Evolutionary conservation across 2,113 vertebrate species (phyloP), one percentile per base, ranked within the genome.

Genomic region (Eolophus roseicapilla): DNA sequence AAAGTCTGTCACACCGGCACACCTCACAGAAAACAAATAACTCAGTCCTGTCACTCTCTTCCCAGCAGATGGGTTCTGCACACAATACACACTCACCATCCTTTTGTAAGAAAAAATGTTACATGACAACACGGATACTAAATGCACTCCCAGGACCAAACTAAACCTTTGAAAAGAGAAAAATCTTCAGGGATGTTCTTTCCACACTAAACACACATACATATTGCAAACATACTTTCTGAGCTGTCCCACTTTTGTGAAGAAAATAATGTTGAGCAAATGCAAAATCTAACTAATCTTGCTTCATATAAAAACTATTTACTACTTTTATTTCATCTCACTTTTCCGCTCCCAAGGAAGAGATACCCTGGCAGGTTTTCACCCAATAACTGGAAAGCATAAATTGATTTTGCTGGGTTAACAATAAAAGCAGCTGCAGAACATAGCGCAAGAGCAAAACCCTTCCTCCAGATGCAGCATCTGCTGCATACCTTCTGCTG

Each of bases 321-420:
- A 46, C 82, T 85, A 57, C 67, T 65, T 70, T 53, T 49, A 69
- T 79, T 93, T 79, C 44, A 62, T 28, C 57, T 82, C 24, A 24
- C 27, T 60, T 84, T 62, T 67, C 60, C 35, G 87, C 33, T 70
- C 76, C 73, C n/a, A 59, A 59, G 29, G 52, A 88, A 84, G 81
- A 89, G 57, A 55, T 59, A 27, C 23, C 73, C 43, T 29, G 46
- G 31, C 37, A 88, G 73, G 31, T 27, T 93, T 90, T 53, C 73
- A 88, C 57, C 82, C 88, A 70, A 20, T 90, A 93, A 64, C 88
- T 63, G 60, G 67, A 87, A 90, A 91, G 69, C 39, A 74, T 86
- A 88, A 96, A 97, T 82, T 43, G 65, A 68, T 68, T 97, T 96
- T 97, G 78, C 96, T 25, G 33, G 81, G 86, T 93, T 90, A 96